Evolutionary conservation across 2,797 vertebrate genomes (phyloP).

Genomic region (Helostoma temminkii): DNA sequence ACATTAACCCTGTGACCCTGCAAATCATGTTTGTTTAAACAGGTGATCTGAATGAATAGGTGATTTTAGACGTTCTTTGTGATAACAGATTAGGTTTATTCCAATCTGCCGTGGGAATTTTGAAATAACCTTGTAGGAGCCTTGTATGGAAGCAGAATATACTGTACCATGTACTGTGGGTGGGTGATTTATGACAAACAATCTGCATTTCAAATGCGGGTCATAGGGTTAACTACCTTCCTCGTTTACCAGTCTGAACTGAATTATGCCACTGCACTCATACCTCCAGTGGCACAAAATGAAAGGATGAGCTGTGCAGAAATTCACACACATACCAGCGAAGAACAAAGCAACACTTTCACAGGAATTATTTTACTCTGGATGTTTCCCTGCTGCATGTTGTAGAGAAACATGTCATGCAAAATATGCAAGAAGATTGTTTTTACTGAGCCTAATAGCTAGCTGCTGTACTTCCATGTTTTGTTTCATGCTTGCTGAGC

Average conservation of each 20-base stretch:
- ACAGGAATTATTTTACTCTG: constrained; percentile 18
- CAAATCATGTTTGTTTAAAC: constrained; percentile 18
- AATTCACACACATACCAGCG: not conserved
- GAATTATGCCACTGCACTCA: constrained; percentile 7
- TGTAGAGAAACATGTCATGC: constrained; percentile 41
- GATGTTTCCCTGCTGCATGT: constrained; percentile 40
- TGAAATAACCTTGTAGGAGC: constrained; percentile 1
- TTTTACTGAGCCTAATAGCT: constrained; percentile 34
- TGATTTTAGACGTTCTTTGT: not conserved
- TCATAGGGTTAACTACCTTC: constrained; percentile 26
- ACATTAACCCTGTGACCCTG: constrained; percentile 11
- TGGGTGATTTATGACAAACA: constrained; percentile 26
- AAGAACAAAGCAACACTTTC: constrained; percentile 8
- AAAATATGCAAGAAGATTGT: constrained; percentile 34
- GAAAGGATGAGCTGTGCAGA: not conserved
- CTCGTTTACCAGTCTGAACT: constrained; percentile 11
- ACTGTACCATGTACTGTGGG: not conserved
- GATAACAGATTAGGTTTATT: constrained; percentile 4
- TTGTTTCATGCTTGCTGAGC: constrained; percentile 23
- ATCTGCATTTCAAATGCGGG: constrained; percentile 11
- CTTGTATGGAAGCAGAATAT: constrained; percentile 13
- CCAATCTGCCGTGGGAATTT: constrained; percentile 7
- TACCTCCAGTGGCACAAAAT: constrained; percentile 10
- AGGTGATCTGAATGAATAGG: constrained; percentile 25
- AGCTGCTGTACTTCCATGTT: constrained; percentile 42